A percentile compares a stretch with the other conserved stretches of the same genome.
Evolutionary conservation across 2,113 vertebrate species (phyloP).

Genomic region (Dendropsophus ebraccatus): DNA sequence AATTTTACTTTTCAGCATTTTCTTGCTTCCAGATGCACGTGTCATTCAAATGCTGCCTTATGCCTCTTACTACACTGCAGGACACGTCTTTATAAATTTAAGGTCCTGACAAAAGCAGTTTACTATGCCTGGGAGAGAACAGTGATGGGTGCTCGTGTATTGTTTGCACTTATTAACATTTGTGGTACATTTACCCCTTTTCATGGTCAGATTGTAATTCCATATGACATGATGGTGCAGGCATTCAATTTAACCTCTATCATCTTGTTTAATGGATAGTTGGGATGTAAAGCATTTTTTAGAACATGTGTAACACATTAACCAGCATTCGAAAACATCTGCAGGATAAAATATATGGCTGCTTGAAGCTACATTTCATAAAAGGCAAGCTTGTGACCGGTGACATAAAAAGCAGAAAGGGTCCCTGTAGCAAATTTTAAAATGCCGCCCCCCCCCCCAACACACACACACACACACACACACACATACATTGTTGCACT

Average conservation of each 20-base stretch:
- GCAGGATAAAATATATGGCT: neutral
- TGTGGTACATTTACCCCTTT: neutral
- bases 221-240: neutral
- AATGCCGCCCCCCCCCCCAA: neutral
- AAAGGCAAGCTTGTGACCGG: neutral
- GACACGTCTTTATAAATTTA: neutral
- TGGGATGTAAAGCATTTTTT: neutral
- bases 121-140: neutral
- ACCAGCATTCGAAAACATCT: neutral
- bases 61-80: neutral
- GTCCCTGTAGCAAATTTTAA: neutral
- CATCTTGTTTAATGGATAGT: neutral
- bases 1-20: slow-evolving; percentile 5
- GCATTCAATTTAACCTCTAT: neutral
- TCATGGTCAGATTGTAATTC: neutral
- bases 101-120: slow-evolving; percentile 1
- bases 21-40: slow-evolving; percentile 5
- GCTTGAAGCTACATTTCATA: neutral
- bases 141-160: neutral
- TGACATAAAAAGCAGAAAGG: neutral
- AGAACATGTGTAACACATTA: neutral
- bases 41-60: slow-evolving; percentile 1
- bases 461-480: too few relatives aligned
- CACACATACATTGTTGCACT: too few relatives aligned
- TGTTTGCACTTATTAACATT: neutral